phyloP scores from a whole-genome alignment of 2,797 vertebrate genomes.

The Rhynchotus rufescens region DNA sequence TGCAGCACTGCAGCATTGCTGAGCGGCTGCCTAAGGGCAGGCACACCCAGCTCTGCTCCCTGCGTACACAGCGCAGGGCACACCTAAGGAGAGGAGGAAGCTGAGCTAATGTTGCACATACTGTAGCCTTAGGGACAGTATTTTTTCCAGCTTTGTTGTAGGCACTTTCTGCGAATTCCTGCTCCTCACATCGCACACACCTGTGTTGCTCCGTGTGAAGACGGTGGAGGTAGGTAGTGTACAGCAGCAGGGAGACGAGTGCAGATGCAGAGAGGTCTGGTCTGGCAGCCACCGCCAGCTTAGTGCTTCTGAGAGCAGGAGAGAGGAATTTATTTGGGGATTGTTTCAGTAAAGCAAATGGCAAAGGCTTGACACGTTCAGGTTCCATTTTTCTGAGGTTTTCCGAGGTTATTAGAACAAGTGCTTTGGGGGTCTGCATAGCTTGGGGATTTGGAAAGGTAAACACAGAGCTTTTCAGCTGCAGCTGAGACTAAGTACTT shows the following conservation, averaged over 20 bases:
- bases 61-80: background rate
- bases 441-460: background rate
- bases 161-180: background rate
- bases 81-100: background rate
- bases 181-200: fast-evolving
- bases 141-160: background rate
- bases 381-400: background rate
- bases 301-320: fast-evolving
- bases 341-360: background rate
- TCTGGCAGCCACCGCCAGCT: fast-evolving
- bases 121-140: slow-evolving; percentile 20
- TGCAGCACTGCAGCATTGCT: slow-evolving; percentile 39
- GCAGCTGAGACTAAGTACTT: fast-evolving
- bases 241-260: background rate
- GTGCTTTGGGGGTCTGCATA: background rate
- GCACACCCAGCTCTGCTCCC: slow-evolving; percentile 33
- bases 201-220: fast-evolving
- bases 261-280: fast-evolving
- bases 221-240: background rate
- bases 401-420: background rate
- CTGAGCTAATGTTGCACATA: background rate
- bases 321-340: background rate
- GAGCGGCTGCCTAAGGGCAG: background rate
- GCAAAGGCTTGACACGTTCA: background rate
- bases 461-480: background rate